Evolutionary conservation across 2,888 invertebrate species (phyloP), one percentile per base, ranked within the genome.

Genomic region (Morinoia aosen): DNA sequence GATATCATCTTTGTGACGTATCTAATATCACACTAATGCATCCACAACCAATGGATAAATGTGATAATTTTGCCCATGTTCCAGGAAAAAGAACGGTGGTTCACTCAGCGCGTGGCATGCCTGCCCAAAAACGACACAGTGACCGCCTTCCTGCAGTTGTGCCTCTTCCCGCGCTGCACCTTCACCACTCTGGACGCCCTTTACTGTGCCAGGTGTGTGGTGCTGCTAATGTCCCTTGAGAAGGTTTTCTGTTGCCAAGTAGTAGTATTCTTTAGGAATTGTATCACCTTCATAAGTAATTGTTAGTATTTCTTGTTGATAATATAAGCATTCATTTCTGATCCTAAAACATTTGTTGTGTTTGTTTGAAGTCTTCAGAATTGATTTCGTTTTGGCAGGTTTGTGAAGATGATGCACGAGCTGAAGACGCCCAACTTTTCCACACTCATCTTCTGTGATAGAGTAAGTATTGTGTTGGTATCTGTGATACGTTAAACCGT

Each of bases 401-500:
- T 99, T 97, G 99, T 99, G 96, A 98, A 99, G 97, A 98, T 99
- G 14, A 98, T 99, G 97, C 99, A 99, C 97, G 98, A 98, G 97
- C 98, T 99, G 97, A 99, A 99, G 97, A 99, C 99, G 95, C 98
- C 99, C 12, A 99, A 99, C 97, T 99, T 99, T 97, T 99, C 99
- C 39, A 99, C 99, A 0, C 98, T 99, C 95, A 98, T 99, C 95
- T 99, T 99, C 97, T 99, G 99, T 97, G 99, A 99, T 97, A 98
- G 99, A 98, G 99, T 99, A 97, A 98, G 98, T 97, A 39, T 11
- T 11, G 48, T 48, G 48, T 48, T 48, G 2, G 48, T n/a, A n/a
- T 19, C 25, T 94, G 16, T 16, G 0, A 61, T 61, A 61, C 19
- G 61, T 3, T 61, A 2, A 40, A 57, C 19, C n/a, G 61, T 8